Conservation (phyloP, 2,113 vertebrate genomes). For the Megalops atlanticus region DNA sequence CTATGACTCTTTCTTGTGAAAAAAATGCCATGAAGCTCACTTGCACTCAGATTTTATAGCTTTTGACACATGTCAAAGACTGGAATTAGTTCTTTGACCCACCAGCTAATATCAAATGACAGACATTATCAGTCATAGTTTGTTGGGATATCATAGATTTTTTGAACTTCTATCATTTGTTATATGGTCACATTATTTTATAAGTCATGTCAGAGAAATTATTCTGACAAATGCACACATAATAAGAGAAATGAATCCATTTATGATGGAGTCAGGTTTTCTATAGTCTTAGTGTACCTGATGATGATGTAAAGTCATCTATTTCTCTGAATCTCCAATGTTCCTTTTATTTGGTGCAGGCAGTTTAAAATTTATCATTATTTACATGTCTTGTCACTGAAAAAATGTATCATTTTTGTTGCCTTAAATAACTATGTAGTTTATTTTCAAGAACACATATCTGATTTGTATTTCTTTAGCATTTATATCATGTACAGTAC, state of each 20-base stretch:
- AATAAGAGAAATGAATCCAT: background rate
- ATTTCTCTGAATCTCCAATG: background rate
- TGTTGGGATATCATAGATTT: no score
- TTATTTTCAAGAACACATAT: constrained; percentile 6
- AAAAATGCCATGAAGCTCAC: background rate
- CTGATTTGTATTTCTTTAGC: constrained; percentile 13
- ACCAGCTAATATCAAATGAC: background rate
- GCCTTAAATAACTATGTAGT: background rate
- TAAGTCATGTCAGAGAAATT: background rate
- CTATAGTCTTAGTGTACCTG: background rate
- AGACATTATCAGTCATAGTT: no score
- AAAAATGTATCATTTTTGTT: constrained; percentile 6
- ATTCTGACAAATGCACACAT: background rate
- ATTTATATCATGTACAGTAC: constrained; percentile 16
- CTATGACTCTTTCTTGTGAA: background rate
- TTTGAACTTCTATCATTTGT: background rate
- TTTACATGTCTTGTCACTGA: constrained; percentile 5
- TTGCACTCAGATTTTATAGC: background rate
- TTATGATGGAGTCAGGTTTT: background rate
- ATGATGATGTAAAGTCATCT: background rate
- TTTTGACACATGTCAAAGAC: background rate
- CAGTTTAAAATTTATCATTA: background rate
- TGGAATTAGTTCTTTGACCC: no score
- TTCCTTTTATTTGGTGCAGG: background rate
- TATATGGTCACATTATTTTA: background rate